Evolutionary conservation across 1,140 invertebrate genomes (phyloP).

Genomic region (Physella acuta): DNA sequence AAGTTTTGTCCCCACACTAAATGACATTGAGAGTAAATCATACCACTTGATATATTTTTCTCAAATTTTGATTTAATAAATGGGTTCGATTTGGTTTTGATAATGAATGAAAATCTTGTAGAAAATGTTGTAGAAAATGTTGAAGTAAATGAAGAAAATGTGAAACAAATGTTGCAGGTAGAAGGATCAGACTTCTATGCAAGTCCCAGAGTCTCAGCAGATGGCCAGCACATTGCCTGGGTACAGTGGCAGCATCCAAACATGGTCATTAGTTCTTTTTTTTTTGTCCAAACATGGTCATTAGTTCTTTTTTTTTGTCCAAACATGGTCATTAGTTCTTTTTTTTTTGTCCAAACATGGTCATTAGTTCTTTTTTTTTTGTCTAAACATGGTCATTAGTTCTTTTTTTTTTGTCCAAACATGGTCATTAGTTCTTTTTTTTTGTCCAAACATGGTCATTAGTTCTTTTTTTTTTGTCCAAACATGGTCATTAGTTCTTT

Average conservation of each 20-base stretch:
- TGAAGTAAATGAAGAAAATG: neutral
- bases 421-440: too few relatives aligned
- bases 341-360: too few relatives aligned
- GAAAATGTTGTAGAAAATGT: neutral
- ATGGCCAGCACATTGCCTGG: constrained; percentile 57
- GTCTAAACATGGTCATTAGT: too few relatives aligned
- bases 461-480: too few relatives aligned
- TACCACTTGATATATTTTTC: neutral
- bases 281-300: too few relatives aligned
- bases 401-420: too few relatives aligned
- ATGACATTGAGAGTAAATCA: neutral
- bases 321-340: too few relatives aligned
- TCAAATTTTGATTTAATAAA: too few relatives aligned
- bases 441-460: too few relatives aligned
- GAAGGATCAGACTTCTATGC: constrained; percentile 54
- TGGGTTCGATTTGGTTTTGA: neutral
- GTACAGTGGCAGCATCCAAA: constrained; percentile 59
- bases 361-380: too few relatives aligned
- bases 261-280: constrained; percentile 46
- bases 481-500: too few relatives aligned
- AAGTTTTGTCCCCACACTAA: neutral
- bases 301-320: too few relatives aligned
- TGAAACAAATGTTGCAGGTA: constrained; percentile 33
- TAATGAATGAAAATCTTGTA: neutral
- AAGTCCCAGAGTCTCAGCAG: constrained; percentile 51